Conservation (phyloP, 2,797 vertebrate genomes). For the Microchirus variegatus region DNA sequence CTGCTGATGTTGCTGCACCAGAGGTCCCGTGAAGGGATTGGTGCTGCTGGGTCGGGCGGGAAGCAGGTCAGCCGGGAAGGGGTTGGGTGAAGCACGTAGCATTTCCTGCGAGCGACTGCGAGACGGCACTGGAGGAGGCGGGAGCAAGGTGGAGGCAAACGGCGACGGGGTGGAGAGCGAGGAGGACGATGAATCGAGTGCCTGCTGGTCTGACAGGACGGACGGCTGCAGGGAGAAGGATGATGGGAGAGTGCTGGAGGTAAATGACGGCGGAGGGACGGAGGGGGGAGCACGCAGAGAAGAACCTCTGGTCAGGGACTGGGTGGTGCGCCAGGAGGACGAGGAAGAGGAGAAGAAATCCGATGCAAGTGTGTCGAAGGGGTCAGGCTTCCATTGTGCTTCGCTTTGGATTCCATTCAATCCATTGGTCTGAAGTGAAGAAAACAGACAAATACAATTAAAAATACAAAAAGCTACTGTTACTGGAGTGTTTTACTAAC, state of each 20-base stretch:
- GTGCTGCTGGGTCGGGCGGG: slow-evolving; percentile 78
- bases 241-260: slow-evolving; percentile 72
- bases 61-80: slow-evolving; percentile 75
- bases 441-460: slow-evolving; percentile 26
- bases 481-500: too few relatives aligned
- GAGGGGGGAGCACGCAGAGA: slow-evolving; percentile 61
- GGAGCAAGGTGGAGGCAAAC: slow-evolving; percentile 69
- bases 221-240: slow-evolving; percentile 77
- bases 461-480: neutral
- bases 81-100: slow-evolving; percentile 78
- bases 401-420: slow-evolving; percentile 80
- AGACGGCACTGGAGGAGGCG: slow-evolving; percentile 82
- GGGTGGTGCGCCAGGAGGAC: slow-evolving; percentile 78
- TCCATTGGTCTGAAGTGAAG: slow-evolving; percentile 77
- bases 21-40: slow-evolving; percentile 82
- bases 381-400: slow-evolving; percentile 85
- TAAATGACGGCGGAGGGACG: slow-evolving; percentile 31
- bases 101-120: slow-evolving; percentile 86
- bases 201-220: slow-evolving; percentile 69
- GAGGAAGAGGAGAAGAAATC: slow-evolving; percentile 82
- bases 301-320: slow-evolving; percentile 79
- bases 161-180: slow-evolving; percentile 75
- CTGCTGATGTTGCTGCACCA: slow-evolving; percentile 71
- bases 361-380: slow-evolving; percentile 85
- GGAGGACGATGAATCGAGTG: slow-evolving; percentile 65